Conservation (phyloP, 2,888 invertebrate species). For the Gasteruption jaculator region DNA sequence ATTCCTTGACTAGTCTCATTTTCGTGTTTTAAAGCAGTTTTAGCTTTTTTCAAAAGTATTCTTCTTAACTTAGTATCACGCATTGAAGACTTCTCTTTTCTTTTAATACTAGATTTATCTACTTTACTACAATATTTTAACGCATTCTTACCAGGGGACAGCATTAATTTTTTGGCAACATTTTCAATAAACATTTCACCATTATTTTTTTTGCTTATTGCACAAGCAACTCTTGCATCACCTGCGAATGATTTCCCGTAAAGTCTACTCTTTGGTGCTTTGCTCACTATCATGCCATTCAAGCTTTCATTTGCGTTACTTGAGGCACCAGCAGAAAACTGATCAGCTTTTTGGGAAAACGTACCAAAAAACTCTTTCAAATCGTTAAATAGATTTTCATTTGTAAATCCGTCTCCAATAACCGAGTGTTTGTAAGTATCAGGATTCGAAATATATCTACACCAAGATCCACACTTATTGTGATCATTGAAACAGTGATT, state of each 20-base stretch:
- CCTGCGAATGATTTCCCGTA: slow-evolving; percentile 16
- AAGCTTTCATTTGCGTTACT: slow-evolving; percentile 22
- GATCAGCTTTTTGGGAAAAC: slow-evolving; percentile 13
- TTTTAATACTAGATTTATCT: too few species aligned
- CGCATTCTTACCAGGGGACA: too few species aligned
- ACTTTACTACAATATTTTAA: too few species aligned
- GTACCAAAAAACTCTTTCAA: slow-evolving; percentile 15
- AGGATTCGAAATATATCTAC: slow-evolving; percentile 12
- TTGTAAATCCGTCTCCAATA: slow-evolving; percentile 18
- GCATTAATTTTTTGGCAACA: too few species aligned
- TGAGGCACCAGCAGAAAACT: slow-evolving; percentile 16
- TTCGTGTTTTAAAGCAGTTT: too few species aligned
- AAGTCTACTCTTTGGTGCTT: too few species aligned
- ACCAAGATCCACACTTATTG: slow-evolving; percentile 18
- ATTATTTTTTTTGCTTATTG: slow-evolving; percentile 6
- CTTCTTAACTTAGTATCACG: background rate
- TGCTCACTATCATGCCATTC: slow-evolving; percentile 19
- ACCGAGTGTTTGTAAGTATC: too few species aligned
- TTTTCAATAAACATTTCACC: too few species aligned
- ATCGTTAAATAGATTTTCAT: slow-evolving; percentile 12
- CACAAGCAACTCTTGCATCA: slow-evolving; percentile 6
- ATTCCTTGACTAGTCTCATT: background rate
- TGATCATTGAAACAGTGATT: slow-evolving; percentile 18
- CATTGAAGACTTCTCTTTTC: too few species aligned
- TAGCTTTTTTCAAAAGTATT: background rate